These are phyloP conservation scores for Psylliodes chrysocephalus DNA, from an alignment of 2,888 invertebrate species.

Conservation along the genomic window DNA sequence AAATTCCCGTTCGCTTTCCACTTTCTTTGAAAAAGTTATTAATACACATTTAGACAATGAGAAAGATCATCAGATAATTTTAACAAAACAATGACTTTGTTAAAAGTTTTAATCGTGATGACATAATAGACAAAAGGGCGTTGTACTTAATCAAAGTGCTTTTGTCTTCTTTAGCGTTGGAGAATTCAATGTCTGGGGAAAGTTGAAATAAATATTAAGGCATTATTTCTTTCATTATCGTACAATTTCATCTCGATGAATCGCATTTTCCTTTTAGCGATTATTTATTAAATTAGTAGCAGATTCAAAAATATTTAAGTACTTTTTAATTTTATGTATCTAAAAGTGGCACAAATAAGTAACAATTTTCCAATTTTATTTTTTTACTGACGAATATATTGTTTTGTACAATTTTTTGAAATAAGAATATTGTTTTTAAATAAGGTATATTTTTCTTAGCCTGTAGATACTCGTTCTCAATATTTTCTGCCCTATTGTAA, in stretches of 20 bases:
- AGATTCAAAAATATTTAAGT: too few relatives aligned
- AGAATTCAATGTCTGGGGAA: constrained; percentile 10
- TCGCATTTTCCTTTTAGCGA: constrained; percentile 5
- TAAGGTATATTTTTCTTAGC: too few relatives aligned
- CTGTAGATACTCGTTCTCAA: too few relatives aligned
- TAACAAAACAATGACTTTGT: constrained; percentile 26
- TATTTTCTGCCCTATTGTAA: too few relatives aligned
- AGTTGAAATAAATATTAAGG: constrained; percentile 18
- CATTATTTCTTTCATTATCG: constrained; percentile 9
- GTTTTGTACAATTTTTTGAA: too few relatives aligned
- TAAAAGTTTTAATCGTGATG: constrained; percentile 30
- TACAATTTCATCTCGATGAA: constrained; percentile 8
- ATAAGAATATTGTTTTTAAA: too few relatives aligned
- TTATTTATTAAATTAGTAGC: not conserved
- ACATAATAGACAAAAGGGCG: constrained; percentile 23
- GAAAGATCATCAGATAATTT: constrained; percentile 28
- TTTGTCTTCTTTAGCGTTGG: constrained; percentile 18
- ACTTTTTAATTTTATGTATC: too few relatives aligned
- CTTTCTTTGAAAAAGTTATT: constrained; percentile 21
- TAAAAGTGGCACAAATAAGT: too few relatives aligned
- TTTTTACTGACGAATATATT: too few relatives aligned
- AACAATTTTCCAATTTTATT: too few relatives aligned
- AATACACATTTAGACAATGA: constrained; percentile 22
- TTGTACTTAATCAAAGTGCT: constrained; percentile 25
- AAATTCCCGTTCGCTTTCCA: not conserved